phyloP scores from a whole-genome alignment of 2,797 vertebrate species.

The Rhynchonycteris naso region DNA sequence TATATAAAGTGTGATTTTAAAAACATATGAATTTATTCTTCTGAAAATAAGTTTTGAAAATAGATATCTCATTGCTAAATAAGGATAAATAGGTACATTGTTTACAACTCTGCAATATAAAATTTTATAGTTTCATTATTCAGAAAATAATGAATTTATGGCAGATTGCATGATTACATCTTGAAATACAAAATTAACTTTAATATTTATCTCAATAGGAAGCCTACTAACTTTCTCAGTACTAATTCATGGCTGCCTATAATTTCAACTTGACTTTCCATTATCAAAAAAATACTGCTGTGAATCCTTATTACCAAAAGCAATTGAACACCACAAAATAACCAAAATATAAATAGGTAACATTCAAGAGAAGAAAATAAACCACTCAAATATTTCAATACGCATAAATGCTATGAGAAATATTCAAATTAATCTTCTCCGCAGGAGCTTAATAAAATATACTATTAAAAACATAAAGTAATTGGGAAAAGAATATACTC shows the following conservation, averaged over 20 bases:
- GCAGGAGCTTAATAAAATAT: constrained; percentile 58
- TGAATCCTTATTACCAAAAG: constrained; percentile 71
- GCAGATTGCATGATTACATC: constrained; percentile 54
- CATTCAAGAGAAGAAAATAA: constrained; percentile 58
- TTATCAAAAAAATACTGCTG: constrained; percentile 70
- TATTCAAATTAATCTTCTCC: constrained; percentile 65
- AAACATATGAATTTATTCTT: not conserved
- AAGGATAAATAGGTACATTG: constrained; percentile 13
- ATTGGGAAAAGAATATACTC: constrained; percentile 47
- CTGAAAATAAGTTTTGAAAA: constrained; percentile 43
- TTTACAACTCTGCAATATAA: not conserved
- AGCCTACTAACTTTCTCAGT: constrained; percentile 55
- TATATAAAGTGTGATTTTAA: not conserved
- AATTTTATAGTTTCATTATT: constrained; percentile 53
- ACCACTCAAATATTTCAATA: constrained; percentile 50
- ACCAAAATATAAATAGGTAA: constrained; percentile 71
- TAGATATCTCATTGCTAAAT: constrained; percentile 24
- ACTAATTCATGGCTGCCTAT: constrained; percentile 60
- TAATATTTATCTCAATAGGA: constrained; percentile 72
- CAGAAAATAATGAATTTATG: constrained; percentile 55
- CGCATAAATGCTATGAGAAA: constrained; percentile 43
- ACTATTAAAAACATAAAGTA: constrained; percentile 55
- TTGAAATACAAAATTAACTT: constrained; percentile 64
- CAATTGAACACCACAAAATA: constrained; percentile 63
- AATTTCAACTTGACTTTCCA: constrained; percentile 73